phyloP scores from a whole-genome alignment of 2,797 vertebrate genomes.

The Lates japonicus region DNA sequence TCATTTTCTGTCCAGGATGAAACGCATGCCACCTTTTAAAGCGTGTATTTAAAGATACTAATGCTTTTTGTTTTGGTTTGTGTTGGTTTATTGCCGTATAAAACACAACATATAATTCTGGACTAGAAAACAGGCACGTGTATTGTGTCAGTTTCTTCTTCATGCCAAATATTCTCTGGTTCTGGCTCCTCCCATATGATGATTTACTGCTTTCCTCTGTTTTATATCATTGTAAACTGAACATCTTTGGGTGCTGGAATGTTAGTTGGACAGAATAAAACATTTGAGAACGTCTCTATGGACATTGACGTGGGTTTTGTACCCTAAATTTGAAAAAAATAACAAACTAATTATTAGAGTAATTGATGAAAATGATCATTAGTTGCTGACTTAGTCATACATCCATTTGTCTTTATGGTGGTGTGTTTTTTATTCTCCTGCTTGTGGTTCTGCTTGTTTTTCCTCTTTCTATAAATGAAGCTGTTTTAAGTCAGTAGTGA shows the following conservation, averaged over 20 bases:
- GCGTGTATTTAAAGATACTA: not conserved
- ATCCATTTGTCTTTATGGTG: not conserved
- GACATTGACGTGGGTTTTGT: not conserved
- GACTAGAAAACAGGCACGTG: not conserved
- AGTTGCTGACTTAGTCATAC: not conserved
- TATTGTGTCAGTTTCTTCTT: not conserved
- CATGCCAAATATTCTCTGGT: not conserved
- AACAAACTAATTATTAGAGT: not conserved
- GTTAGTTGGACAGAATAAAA: not conserved
- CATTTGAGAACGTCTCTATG: not conserved
- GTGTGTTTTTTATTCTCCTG: not conserved
- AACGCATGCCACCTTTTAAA: not conserved
- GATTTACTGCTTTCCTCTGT: not conserved
- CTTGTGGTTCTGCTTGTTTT: slow-evolving; percentile 17
- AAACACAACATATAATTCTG: not conserved
- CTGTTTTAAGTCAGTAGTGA: not conserved
- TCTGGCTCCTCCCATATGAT: too few relatives aligned
- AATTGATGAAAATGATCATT: not conserved
- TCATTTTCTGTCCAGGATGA: not conserved
- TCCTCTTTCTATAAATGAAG: not conserved
- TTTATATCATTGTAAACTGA: not conserved
- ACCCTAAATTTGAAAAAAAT: not conserved
- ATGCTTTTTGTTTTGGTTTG: not conserved
- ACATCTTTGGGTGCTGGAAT: not conserved
- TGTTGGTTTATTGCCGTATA: not conserved